A percentile compares a stretch with the other conserved stretches of the same genome.
Evolutionary conservation across 2,888 invertebrate species (phyloP).

Genomic region (Tortricodes alternella): DNA sequence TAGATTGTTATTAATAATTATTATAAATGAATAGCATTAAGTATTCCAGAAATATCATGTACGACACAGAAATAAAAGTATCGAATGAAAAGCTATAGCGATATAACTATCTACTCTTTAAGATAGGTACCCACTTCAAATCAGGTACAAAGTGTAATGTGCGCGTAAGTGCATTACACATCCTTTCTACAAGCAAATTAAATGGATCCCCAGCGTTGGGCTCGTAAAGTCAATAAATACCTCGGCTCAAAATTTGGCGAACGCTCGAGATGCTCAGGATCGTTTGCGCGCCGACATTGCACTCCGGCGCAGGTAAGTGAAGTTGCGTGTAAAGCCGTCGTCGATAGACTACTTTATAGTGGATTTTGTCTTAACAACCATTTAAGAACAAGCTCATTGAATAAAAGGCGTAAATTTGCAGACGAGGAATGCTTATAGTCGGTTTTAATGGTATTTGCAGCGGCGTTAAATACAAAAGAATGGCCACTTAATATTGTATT

Average conservation of each 20-base stretch:
- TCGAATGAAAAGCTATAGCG: too few relatives aligned
- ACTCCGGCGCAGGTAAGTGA: slow-evolving; percentile 74
- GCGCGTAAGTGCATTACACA: neutral
- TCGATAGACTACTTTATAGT: slow-evolving; percentile 71
- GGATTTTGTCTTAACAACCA: slow-evolving; percentile 60
- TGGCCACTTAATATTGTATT: too few relatives aligned
- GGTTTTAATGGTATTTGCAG: neutral
- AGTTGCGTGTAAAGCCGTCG: slow-evolving; percentile 74
- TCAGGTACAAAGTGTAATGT: too few relatives aligned
- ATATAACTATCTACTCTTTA: too few relatives aligned
- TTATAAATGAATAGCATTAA: too few relatives aligned
- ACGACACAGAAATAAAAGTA: too few relatives aligned
- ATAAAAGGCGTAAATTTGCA: slow-evolving; percentile 6
- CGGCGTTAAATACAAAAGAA: neutral
- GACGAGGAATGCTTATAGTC: neutral
- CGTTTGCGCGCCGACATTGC: slow-evolving; percentile 47
- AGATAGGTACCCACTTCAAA: too few relatives aligned
- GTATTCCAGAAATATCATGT: too few relatives aligned
- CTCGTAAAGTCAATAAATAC: slow-evolving; percentile 11
- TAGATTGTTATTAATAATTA: too few relatives aligned
- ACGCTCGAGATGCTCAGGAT: slow-evolving; percentile 51
- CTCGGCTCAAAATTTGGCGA: slow-evolving; percentile 54
- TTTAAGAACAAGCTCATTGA: slow-evolving; percentile 46
- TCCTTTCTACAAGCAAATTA: neutral
- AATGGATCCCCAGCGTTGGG: neutral